Conservation (phyloP, 2,113 vertebrate genomes). For the Ailurus styani region DNA sequence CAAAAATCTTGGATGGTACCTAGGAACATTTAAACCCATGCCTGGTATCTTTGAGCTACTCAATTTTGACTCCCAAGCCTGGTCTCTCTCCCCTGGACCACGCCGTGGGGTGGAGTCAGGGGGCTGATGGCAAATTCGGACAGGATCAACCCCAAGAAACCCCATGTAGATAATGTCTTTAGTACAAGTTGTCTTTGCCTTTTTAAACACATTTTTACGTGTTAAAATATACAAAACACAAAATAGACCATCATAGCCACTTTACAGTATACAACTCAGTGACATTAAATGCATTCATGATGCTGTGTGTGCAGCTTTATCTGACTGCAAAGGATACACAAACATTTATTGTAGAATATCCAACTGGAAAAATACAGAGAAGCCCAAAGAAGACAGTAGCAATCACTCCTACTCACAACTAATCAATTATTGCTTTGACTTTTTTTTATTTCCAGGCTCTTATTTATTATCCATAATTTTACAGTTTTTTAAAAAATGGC, state of each 20-base stretch:
- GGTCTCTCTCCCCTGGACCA: not conserved
- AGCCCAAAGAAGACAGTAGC: not conserved
- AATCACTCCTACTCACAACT: not conserved
- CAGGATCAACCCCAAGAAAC: not conserved
- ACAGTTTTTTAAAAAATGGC: not conserved
- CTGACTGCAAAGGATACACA: not conserved
- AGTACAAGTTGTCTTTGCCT: not conserved
- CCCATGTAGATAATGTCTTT: not conserved
- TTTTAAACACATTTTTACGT: not conserved
- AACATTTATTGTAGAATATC: not conserved
- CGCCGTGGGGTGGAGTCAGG: accelerated
- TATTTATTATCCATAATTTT: not conserved
- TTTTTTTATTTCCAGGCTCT: not conserved
- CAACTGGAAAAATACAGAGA: not conserved
- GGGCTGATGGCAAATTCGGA: not conserved
- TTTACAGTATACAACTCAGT: not conserved
- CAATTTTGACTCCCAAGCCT: not conserved
- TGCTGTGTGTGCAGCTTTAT: not conserved
- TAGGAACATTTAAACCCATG: no score
- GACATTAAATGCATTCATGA: not conserved
- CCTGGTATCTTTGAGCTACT: not conserved
- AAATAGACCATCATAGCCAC: no score
- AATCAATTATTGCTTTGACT: not conserved
- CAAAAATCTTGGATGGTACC: not conserved
- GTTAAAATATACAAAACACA: not conserved